phyloP scores from a whole-genome alignment of 2,888 invertebrate species.

The Eudasyphora cyanicolor region DNA sequence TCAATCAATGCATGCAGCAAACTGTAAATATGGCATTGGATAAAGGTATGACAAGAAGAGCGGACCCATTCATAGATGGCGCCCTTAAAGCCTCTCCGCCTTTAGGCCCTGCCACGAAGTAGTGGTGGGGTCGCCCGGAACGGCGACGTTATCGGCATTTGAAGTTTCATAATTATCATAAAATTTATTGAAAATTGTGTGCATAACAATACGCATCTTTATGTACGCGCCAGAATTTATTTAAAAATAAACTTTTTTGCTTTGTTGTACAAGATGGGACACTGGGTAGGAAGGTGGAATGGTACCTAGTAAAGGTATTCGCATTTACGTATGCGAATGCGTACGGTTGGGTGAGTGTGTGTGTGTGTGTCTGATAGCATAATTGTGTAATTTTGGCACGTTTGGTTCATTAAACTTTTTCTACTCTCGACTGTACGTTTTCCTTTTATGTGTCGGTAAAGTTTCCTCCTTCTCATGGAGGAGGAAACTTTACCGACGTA shows the following conservation, averaged over 20 bases:
- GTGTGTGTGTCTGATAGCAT: slow-evolving; percentile 18
- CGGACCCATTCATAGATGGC: not conserved
- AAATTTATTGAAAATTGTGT: slow-evolving; percentile 23
- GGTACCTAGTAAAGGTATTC: not conserved
- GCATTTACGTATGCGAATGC: not conserved
- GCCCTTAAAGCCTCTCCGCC: not conserved
- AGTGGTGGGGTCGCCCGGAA: not conserved
- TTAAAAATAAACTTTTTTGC: slow-evolving; percentile 9
- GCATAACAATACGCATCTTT: not conserved
- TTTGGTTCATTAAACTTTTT: slow-evolving; percentile 65
- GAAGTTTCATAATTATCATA: slow-evolving; percentile 14
- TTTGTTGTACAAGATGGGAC: not conserved
- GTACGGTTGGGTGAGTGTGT: not conserved
- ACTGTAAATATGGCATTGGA: not conserved
- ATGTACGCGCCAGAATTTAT: slow-evolving; percentile 10
- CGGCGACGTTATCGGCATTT: slow-evolving; percentile 6
- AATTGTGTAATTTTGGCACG: slow-evolving; percentile 65
- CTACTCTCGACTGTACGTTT: slow-evolving; percentile 52
- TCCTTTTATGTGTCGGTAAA: slow-evolving; percentile 40
- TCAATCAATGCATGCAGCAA: not conserved
- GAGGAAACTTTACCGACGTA: slow-evolving; percentile 1
- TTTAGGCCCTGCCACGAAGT: too few species aligned
- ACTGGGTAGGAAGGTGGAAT: too few species aligned
- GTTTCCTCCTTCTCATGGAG: slow-evolving; percentile 17
- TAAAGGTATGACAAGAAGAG: not conserved